These are phyloP conservation scores for Eulemur albifrons DNA, from an alignment of 2,797 vertebrate genomes.

Conservation along the genomic window DNA sequence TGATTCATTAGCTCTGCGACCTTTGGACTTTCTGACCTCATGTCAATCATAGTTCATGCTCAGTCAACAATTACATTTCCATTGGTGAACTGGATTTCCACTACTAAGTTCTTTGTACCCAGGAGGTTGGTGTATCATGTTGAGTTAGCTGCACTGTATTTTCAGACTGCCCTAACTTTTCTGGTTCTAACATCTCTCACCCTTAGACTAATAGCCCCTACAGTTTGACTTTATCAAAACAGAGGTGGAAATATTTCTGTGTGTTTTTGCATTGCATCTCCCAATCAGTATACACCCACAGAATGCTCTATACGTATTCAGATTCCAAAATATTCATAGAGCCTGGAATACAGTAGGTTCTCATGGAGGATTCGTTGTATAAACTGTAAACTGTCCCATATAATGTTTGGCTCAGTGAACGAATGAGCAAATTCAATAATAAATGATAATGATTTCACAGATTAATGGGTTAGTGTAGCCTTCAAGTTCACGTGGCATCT, in stretches of 20 bases:
- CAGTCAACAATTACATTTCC: conserved; percentile 9
- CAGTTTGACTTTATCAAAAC: background rate
- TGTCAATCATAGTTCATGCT: background rate
- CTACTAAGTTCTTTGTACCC: background rate
- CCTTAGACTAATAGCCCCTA: background rate
- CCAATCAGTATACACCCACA: background rate
- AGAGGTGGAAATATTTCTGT: background rate
- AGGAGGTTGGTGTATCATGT: background rate
- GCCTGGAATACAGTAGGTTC: background rate
- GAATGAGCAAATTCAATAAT: background rate
- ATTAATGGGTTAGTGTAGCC: background rate
- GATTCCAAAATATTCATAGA: background rate
- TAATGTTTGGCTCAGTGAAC: background rate
- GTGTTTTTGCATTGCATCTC: background rate
- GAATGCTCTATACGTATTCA: background rate
- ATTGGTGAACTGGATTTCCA: background rate
- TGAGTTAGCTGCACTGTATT: background rate
- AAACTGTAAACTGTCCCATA: background rate
- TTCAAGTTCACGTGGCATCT: background rate
- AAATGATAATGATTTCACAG: conserved; percentile 13
- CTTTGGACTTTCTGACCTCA: conserved; percentile 23
- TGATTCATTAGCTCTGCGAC: background rate
- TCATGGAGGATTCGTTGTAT: background rate
- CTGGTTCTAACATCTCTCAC: background rate
- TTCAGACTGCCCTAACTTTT: background rate